Evolutionary conservation across 2,113 vertebrate genomes (phyloP).

Genomic region (Pongo pygmaeus): DNA sequence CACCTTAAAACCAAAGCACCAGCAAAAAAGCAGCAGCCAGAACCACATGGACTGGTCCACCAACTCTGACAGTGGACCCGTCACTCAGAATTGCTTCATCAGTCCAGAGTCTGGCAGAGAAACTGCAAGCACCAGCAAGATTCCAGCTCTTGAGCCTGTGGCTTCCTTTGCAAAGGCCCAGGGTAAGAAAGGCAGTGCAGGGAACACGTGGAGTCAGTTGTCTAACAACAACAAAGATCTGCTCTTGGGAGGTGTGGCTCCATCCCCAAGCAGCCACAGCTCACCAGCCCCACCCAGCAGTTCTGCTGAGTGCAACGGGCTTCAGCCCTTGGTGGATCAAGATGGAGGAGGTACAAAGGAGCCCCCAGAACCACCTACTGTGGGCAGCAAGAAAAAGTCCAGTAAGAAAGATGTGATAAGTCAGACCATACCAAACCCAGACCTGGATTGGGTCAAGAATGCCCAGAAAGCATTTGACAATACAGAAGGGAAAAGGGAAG

Average conservation of each 20-base stretch:
- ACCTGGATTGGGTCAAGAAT: slow-evolving; percentile 91
- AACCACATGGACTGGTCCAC: slow-evolving; percentile 93
- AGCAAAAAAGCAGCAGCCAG: slow-evolving; percentile 92
- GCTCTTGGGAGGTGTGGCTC: slow-evolving; percentile 75
- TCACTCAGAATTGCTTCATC: slow-evolving; percentile 87
- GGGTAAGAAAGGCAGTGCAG: slow-evolving; percentile 85
- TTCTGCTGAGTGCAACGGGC: slow-evolving; percentile 80
- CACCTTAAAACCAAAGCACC: slow-evolving; percentile 96
- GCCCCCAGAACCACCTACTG: slow-evolving; percentile 87
- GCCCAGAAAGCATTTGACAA: slow-evolving; percentile 88
- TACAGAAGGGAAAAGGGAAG: slow-evolving; percentile 90
- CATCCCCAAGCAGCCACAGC: slow-evolving; percentile 78
- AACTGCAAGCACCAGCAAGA: slow-evolving; percentile 86
- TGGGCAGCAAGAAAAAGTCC: slow-evolving; percentile 93
- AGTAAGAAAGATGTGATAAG: slow-evolving; percentile 92
- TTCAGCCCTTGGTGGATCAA: slow-evolving; percentile 85
- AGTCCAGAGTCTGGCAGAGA: slow-evolving; percentile 90
- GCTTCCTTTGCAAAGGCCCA: slow-evolving; percentile 89
- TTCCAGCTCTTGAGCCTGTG: slow-evolving; percentile 84
- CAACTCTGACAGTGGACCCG: slow-evolving; percentile 84
- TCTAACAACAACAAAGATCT: slow-evolving; percentile 80
- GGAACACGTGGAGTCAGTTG: slow-evolving; percentile 85
- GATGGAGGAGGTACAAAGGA: slow-evolving; percentile 90
- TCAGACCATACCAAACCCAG: slow-evolving; percentile 86
- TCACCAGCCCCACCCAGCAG: slow-evolving; percentile 68